Evolutionary conservation across 2,113 vertebrate species (phyloP), one percentile per base, ranked within the genome.

Genomic region (Mustela nigripes): DNA sequence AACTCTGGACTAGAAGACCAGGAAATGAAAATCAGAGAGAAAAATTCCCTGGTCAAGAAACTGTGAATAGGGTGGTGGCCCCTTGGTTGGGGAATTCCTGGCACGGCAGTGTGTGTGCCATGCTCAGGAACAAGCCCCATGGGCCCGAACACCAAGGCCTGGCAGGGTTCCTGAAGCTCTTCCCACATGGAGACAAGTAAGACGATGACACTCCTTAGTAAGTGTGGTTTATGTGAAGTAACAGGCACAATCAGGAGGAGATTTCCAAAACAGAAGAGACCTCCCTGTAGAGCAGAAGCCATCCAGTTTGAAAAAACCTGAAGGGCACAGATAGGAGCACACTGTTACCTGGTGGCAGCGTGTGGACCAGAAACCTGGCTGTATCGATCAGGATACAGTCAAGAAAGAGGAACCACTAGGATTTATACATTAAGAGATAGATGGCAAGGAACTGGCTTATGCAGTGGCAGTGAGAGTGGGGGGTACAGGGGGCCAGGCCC

Each of bases 31-130:
- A 94, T 19, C 62, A 85, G 96, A 71, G 24, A 69, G 45, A 71
- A 95, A 91, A 96, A 94, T 65, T 73, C 91, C 95, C 78, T 73
- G 56, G 31, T 67, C 19, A 42, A 69, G 80, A 95, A 89, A 83
- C 42, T 84, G 84, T 95, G 81, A 78, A 39, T 4, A 21, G 11
- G 16, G 48, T 1, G 1, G 56, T 36, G 39, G 82, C 78, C 63
- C 62, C 39, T 76, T 1, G 0, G 60, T 5, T 7, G 80, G 63
- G 74, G 78, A 94, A 82, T 83, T 93, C 53, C 85, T 63, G 26
- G 53, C 5, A 3, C 1, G 14, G 39, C 74, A 58, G 15, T 7
- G 33, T 39, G 78, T 39, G 78, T 39, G 67, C 45, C 74, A 31
- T 18, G 26, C 42, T 48, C 42, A 48, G 3, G 39, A 90, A 39